A percentile compares a stretch with the other conserved stretches of the same genome.
These are phyloP conservation scores for Piscicola geometra DNA, from an alignment of 2,888 invertebrate genomes.

Conservation along the genomic window DNA sequence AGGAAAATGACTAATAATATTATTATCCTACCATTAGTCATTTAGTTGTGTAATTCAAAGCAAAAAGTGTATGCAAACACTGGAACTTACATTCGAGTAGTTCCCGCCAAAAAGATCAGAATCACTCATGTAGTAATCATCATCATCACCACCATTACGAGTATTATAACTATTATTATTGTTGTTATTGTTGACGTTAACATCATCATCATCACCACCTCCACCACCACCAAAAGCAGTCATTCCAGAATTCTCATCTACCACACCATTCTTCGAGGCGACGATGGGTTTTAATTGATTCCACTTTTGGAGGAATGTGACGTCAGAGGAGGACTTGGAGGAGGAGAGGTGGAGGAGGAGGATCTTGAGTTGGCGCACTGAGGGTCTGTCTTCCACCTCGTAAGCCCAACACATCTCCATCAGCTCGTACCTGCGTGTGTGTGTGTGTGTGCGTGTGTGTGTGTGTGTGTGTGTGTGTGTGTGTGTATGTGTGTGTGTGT, in stretches of 20 bases:
- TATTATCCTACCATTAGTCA: too few relatives aligned
- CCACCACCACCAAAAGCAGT: background rate
- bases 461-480: constrained; percentile 9
- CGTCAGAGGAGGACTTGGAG: constrained; percentile 52
- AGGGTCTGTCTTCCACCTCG: constrained; percentile 54
- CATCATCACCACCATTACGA: background rate
- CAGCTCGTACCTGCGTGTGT: constrained; percentile 58
- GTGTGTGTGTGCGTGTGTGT: background rate
- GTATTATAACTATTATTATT: background rate
- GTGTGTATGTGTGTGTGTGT: constrained; percentile 22
- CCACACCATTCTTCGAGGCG: constrained; percentile 16
- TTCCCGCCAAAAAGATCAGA: background rate
- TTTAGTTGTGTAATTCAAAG: too few relatives aligned
- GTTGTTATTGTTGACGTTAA: background rate
- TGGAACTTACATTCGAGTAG: background rate
- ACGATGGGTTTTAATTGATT: constrained; percentile 55
- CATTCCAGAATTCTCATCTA: too few relatives aligned
- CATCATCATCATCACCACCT: background rate
- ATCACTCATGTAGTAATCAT: background rate
- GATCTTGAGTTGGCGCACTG: constrained; percentile 59
- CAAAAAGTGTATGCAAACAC: too few relatives aligned
- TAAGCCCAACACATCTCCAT: constrained; percentile 70
- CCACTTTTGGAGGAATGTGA: constrained; percentile 69
- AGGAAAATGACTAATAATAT: too few relatives aligned
- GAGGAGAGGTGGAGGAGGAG: constrained; percentile 58